phyloP scores from a whole-genome alignment of 2,888 invertebrate genomes.

The Matsumyia berberina region DNA sequence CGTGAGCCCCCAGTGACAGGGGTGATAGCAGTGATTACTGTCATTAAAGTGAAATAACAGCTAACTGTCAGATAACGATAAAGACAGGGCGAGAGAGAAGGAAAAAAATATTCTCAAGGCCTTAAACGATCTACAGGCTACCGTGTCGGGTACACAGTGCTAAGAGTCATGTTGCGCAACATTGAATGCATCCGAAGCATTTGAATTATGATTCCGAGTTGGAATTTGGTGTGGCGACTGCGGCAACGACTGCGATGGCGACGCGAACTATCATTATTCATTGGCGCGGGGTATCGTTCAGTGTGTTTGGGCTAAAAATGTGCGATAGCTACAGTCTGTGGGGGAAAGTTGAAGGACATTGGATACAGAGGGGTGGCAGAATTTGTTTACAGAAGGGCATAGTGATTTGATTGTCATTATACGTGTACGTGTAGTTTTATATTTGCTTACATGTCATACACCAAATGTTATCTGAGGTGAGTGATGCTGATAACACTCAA shows the following conservation, averaged over 20 bases:
- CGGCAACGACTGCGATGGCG: slow-evolving; percentile 4
- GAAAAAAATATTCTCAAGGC: slow-evolving; percentile 46
- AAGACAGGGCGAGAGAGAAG: slow-evolving; percentile 4
- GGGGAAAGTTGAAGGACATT: slow-evolving; percentile 14
- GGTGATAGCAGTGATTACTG: slow-evolving; percentile 35
- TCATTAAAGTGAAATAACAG: slow-evolving; percentile 35
- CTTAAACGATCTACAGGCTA: slow-evolving; percentile 39
- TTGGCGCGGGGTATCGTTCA: slow-evolving; percentile 28
- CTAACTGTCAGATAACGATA: slow-evolving; percentile 7
- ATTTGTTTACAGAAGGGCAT: too few relatives aligned
- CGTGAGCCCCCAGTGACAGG: slow-evolving; percentile 9
- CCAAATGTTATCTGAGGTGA: too few relatives aligned
- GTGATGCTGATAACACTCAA: too few relatives aligned
- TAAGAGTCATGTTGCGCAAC: slow-evolving; percentile 58
- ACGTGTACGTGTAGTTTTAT: too few relatives aligned
- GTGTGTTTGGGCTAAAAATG: too few relatives aligned
- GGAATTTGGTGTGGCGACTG: slow-evolving; percentile 36
- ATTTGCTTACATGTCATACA: too few relatives aligned
- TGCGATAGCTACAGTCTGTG: slow-evolving; percentile 41
- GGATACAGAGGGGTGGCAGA: too few relatives aligned
- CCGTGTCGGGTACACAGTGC: slow-evolving; percentile 30
- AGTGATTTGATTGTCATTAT: too few relatives aligned
- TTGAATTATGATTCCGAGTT: slow-evolving; percentile 54
- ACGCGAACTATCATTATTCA: slow-evolving; percentile 48
- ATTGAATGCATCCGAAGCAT: slow-evolving; percentile 55